Conservation (phyloP, 2,113 vertebrate species). For the Erythrocercus mccallii region DNA sequence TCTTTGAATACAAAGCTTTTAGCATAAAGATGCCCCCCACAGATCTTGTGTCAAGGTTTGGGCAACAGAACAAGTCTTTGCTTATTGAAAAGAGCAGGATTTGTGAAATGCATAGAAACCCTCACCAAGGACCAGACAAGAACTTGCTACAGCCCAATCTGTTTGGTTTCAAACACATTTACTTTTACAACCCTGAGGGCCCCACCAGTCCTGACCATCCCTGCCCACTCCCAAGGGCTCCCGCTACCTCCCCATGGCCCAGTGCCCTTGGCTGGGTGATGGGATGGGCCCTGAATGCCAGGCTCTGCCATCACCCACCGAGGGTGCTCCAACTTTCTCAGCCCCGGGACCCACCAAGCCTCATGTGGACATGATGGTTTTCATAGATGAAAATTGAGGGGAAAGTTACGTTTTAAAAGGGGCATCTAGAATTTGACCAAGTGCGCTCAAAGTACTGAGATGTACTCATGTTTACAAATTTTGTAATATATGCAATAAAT, state of each 20-base stretch:
- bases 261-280: rapidly evolving
- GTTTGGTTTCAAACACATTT: neutral
- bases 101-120: neutral
- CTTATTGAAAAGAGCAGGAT: neutral
- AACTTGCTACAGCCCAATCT: neutral
- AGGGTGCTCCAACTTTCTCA: rapidly evolving
- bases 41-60: neutral
- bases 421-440: neutral
- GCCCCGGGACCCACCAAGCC: neutral
- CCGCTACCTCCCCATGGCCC: no score
- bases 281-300: neutral
- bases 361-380: rapidly evolving
- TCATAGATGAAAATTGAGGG: rapidly evolving
- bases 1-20: neutral
- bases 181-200: neutral
- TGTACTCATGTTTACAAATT: neutral
- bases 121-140: neutral
- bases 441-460: neutral
- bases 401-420: neutral
- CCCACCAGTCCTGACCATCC: rapidly evolving
- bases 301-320: neutral
- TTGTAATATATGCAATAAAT: neutral
- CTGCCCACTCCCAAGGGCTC: neutral
- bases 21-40: neutral
- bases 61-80: neutral